These are phyloP conservation scores for Halictus ligatus DNA, from an alignment of 2,888 invertebrate genomes.

Conservation along the genomic window DNA sequence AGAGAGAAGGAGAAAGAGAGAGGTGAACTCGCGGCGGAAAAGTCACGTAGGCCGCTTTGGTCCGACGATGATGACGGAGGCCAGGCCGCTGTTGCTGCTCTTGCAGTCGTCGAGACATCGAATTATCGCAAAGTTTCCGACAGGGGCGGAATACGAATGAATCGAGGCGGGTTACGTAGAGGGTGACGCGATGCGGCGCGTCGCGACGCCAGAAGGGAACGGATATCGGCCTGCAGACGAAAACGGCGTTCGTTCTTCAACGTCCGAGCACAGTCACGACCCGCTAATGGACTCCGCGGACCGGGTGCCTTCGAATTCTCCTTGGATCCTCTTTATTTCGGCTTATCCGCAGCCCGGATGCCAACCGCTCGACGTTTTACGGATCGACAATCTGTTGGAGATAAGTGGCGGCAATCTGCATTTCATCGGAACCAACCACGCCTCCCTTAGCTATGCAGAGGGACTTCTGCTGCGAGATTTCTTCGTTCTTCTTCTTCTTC, in stretches of 20 bases:
- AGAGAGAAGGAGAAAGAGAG: not conserved
- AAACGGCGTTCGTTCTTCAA: not conserved
- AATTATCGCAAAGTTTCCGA: slow-evolving; percentile 73
- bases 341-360: slow-evolving; percentile 6
- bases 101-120: slow-evolving; percentile 73
- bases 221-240: slow-evolving; percentile 40
- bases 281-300: not conserved
- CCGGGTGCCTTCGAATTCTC: slow-evolving; percentile 10
- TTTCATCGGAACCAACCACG: slow-evolving; percentile 27
- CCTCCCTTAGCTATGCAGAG: not conserved
- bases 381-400: slow-evolving; percentile 10
- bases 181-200: not conserved
- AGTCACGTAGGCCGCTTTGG: slow-evolving; percentile 73
- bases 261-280: not conserved
- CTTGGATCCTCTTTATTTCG: slow-evolving; percentile 27
- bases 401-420: slow-evolving; percentile 37
- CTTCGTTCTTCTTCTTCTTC: not conserved
- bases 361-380: slow-evolving; percentile 9
- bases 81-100: slow-evolving; percentile 62
- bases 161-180: not conserved
- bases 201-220: not conserved
- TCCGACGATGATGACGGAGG: slow-evolving; percentile 65
- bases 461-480: not conserved
- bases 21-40: slow-evolving; percentile 30
- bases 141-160: slow-evolving; percentile 69